Evolutionary conservation across 2,888 invertebrate genomes (phyloP).

Genomic region (Polyommatus icarus): DNA sequence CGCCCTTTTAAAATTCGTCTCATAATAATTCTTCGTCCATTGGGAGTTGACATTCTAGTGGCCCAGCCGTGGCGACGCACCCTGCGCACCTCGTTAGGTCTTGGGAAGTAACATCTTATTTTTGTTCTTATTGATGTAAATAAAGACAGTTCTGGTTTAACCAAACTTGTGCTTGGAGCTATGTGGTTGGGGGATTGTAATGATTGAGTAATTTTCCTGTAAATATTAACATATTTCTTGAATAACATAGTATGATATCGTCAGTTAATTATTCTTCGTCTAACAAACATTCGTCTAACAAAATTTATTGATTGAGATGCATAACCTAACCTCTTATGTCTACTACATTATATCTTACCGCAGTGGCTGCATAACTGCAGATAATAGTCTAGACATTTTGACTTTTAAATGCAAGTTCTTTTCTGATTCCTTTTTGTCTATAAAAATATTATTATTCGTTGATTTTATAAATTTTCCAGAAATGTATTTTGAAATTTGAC

Average conservation of each 20-base stretch:
- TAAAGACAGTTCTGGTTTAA: conserved; percentile 57
- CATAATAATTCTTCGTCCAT: conserved; percentile 87
- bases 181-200: conserved; percentile 51
- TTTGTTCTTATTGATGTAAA: conserved; percentile 66
- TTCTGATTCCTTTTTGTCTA: neutral
- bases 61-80: conserved; percentile 86
- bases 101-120: conserved; percentile 86
- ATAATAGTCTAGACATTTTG: conserved; percentile 60
- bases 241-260: neutral
- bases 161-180: conserved; percentile 50
- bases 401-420: neutral
- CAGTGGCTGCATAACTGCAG: conserved; percentile 60
- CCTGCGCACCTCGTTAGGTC: conserved; percentile 86
- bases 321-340: neutral
- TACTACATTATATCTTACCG: conserved; percentile 48
- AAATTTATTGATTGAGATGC: neutral
- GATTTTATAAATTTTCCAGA: neutral
- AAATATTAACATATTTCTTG: conserved; percentile 39
- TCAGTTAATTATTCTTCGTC: no score
- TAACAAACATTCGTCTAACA: neutral
- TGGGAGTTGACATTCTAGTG: conserved; percentile 83
- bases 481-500: neutral
- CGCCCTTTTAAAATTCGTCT: conserved; percentile 87
- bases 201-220: conserved; percentile 58
- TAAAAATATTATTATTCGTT: neutral